Base-by-base conservation (phyloP, 2,113 vertebrate species). In the Gadus macrocephalus region DNA sequence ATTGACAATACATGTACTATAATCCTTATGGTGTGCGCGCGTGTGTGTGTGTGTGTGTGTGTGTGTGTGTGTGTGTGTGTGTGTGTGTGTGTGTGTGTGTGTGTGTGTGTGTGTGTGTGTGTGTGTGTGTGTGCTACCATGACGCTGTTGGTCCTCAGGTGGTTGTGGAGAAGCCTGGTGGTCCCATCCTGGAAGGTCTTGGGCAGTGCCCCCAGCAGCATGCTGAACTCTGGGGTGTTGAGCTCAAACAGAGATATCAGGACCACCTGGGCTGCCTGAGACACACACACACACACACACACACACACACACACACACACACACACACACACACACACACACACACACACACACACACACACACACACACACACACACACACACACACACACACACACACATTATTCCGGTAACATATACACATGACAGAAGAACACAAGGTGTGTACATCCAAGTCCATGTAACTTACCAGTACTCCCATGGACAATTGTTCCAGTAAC, bases 171-270 rank as follows among this genome's bases (percentile, higher is more conserved):
- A 73, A 98, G 94, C 75, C 95, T 97, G 81, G 95, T 98, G 85
- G 96, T 95, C 75, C 96, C 95, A 77, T 97, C 96, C 88, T 98
- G 96, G 89, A 98, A 97, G 74, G 96, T 97, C 93, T 98, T 98
- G 89, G 96, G 96, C 89, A 97, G 91, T 81, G 95, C 95, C 70
- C 94, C 96, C 77, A 98, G 87, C 0, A 98, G 85, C 96, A 97
- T 98, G 80, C 94, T 95, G 91, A 98, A 98, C 90, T 98, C 96
- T 7, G 96, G 95, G 3, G 96, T 97, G 90, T 98, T 97, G 68
- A 98, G 93, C 87, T 97, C 93, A 83, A 98, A 98, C 81, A 98
- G 89, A 22, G 94, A 92, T 87, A 98, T 97, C 73, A 98, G 89
- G 71, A 98, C 96, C 70, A 93, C 92, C 82, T 97, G 96, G 2